A percentile compares a stretch with the other conserved stretches of the same genome.
These are phyloP conservation scores for Actinopyga echinites DNA, from an alignment of 53 echinoderm and acorn worm genomes.

Conservation along the genomic window DNA sequence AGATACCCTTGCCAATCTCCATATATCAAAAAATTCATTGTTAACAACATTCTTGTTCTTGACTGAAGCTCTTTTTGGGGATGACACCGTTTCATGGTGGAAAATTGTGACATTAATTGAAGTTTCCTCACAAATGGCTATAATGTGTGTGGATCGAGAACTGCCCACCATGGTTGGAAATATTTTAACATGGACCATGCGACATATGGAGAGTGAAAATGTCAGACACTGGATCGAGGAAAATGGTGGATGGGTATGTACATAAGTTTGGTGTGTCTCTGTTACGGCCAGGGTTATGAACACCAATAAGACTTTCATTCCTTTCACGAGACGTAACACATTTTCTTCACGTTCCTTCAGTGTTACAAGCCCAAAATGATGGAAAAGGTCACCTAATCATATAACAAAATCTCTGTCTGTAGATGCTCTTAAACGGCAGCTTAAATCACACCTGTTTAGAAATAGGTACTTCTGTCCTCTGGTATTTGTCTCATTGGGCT, in stretches of 20 bases:
- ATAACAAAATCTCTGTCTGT: no score
- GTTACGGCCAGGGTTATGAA: no score
- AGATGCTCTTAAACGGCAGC: no score
- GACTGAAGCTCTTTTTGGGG: slow-evolving; percentile 1
- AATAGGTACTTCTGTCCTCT: no score
- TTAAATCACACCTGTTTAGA: no score
- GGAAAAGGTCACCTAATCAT: no score
- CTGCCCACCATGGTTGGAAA: slow-evolving; percentile 56
- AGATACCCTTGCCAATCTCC: background rate
- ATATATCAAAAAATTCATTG: slow-evolving; percentile 9
- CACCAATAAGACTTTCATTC: no score
- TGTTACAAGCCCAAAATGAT: no score
- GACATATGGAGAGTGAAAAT: slow-evolving; percentile 51
- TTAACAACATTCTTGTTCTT: background rate
- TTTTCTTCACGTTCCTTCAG: no score
- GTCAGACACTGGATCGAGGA: slow-evolving; percentile 54
- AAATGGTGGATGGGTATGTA: slow-evolving; percentile 70
- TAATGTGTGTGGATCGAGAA: slow-evolving; percentile 61
- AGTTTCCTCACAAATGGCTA: slow-evolving; percentile 22
- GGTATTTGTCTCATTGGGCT: no score
- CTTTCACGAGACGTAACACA: no score
- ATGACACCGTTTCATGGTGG: slow-evolving; percentile 3
- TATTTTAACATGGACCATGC: slow-evolving; percentile 45
- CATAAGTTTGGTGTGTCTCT: no score
- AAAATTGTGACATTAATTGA: slow-evolving; percentile 13